These are phyloP conservation scores for Dromaius novaehollandiae DNA, from an alignment of 2,113 vertebrate genomes.

Conservation along the genomic window DNA sequence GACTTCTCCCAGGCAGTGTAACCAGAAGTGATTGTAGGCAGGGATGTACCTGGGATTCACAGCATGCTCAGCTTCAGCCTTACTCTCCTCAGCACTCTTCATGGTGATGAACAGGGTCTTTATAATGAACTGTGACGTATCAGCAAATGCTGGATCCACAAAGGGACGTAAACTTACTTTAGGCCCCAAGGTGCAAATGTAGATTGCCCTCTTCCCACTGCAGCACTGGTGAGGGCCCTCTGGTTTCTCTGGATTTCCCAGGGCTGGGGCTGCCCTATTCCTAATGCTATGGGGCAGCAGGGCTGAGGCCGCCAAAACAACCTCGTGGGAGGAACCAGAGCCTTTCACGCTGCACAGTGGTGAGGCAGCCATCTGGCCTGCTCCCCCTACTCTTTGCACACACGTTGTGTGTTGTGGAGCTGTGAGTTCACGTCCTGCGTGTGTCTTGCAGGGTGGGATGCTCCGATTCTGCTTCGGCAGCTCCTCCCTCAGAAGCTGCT, in stretches of 20 bases:
- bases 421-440: background rate
- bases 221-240: fast-evolving
- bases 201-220: fast-evolving
- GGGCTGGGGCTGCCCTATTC: background rate
- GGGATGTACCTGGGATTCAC: background rate
- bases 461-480: background rate
- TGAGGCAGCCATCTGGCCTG: background rate
- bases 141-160: background rate
- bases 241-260: background rate
- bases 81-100: background rate
- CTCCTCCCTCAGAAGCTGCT: background rate
- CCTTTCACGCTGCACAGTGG: fast-evolving
- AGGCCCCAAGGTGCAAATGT: background rate
- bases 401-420: fast-evolving
- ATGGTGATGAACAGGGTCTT: background rate
- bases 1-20: background rate
- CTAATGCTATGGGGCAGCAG: fast-evolving
- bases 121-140: fast-evolving
- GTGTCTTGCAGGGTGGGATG: background rate
- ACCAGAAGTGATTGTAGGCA: fast-evolving
- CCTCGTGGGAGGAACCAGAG: background rate
- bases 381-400: fast-evolving
- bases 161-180: background rate
- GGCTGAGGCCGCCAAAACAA: background rate
- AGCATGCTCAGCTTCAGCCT: background rate